phyloP scores from a whole-genome alignment of 2,888 invertebrate genomes.

The Nemoura dubitans region DNA sequence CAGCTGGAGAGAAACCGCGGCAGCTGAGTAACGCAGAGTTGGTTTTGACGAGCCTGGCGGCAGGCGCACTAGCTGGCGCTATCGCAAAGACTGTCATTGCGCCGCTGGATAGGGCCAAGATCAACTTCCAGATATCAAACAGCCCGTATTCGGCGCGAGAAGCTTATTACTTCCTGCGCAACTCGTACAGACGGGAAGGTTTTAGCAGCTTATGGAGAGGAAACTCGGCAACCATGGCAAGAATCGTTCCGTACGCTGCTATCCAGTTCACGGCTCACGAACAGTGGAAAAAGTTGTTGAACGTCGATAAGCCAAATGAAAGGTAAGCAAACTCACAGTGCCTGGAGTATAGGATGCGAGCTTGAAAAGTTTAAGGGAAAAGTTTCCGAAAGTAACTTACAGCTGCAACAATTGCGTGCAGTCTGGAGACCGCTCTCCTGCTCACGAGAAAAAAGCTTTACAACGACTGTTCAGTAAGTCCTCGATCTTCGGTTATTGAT shows the following conservation, averaged over 20 bases:
- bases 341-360: too few relatives aligned
- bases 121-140: conserved; percentile 81
- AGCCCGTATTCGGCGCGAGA: conserved; percentile 77
- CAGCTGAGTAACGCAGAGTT: conserved; percentile 65
- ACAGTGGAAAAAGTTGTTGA: conserved; percentile 88
- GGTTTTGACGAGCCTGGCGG: conserved; percentile 82
- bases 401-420: too few relatives aligned
- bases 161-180: conserved; percentile 73
- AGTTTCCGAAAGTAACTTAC: too few relatives aligned
- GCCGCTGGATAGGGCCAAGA: conserved; percentile 96
- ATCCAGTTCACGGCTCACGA: conserved; percentile 98
- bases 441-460: too few relatives aligned
- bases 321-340: conserved; percentile 45
- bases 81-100: conserved; percentile 96
- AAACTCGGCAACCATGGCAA: conserved; percentile 97
- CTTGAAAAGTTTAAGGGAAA: too few relatives aligned
- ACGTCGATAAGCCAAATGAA: conserved; percentile 65
- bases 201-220: conserved; percentile 91
- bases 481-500: too few relatives aligned
- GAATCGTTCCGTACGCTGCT: conserved; percentile 96
- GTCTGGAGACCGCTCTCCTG: too few relatives aligned
- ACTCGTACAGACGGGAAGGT: conserved; percentile 80
- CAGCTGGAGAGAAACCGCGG: background rate
- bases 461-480: too few relatives aligned
- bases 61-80: conserved; percentile 95